A percentile compares a stretch with the other conserved stretches of the same genome.
Evolutionary conservation across 2,797 vertebrate genomes (phyloP).

Genomic region (Melanotaenia parkinsoni): DNA sequence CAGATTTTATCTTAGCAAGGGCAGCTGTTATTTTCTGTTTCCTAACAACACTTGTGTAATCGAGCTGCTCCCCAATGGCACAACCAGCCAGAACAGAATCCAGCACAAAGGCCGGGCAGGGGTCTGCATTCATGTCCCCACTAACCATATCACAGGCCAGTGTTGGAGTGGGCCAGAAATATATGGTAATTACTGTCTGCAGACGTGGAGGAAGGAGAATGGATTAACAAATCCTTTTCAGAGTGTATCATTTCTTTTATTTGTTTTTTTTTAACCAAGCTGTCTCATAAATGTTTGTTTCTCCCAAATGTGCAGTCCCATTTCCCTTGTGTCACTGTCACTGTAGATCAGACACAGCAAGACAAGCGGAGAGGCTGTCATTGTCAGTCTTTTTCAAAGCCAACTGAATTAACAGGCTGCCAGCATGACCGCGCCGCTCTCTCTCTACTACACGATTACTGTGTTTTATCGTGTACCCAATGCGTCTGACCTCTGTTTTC

Average conservation of each 20-base stretch:
- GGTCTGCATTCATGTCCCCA: constrained; percentile 18
- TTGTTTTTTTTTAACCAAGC: background rate
- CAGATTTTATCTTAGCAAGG: background rate
- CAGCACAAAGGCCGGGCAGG: constrained; percentile 37
- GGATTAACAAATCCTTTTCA: constrained; percentile 47
- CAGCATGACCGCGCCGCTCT: constrained; percentile 57
- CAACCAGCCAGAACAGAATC: constrained; percentile 42
- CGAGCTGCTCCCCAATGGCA: constrained; percentile 26
- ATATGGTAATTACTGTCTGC: constrained; percentile 49
- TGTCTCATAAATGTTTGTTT: constrained; percentile 31
- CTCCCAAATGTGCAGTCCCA: constrained; percentile 42
- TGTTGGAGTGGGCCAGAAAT: constrained; percentile 40
- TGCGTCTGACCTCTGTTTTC: constrained; percentile 77
- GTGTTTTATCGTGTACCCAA: constrained; percentile 71
- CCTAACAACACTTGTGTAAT: background rate
- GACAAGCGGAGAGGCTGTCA: constrained; percentile 62
- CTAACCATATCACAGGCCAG: constrained; percentile 46
- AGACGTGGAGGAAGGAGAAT: constrained; percentile 32
- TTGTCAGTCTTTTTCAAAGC: constrained; percentile 62
- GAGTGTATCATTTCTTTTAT: background rate
- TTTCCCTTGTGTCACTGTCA: constrained; percentile 42
- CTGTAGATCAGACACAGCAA: constrained; percentile 49
- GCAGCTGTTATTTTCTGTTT: background rate
- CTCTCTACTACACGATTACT: constrained; percentile 71
- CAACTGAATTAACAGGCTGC: constrained; percentile 64